A percentile compares a stretch with the other conserved stretches of the same genome.
Conservation (phyloP, 2,797 vertebrate genomes). For the Podarcis siculus region DNA sequence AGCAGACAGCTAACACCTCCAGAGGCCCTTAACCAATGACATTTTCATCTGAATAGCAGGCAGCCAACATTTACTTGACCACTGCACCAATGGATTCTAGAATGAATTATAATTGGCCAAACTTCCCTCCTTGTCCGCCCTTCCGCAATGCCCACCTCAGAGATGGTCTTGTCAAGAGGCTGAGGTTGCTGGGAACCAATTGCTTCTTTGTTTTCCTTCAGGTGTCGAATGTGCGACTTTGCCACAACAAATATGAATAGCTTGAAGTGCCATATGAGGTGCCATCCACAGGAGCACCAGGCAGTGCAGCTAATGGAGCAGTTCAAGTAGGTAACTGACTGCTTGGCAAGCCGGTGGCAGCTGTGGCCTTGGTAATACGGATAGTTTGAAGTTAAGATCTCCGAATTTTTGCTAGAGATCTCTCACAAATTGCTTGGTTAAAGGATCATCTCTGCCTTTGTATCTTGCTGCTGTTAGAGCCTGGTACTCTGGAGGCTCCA, state of each 20-base stretch:
- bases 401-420: not conserved
- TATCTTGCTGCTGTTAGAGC: not conserved
- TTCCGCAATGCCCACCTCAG: not conserved
- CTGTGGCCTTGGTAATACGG: not conserved
- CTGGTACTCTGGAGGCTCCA: not conserved
- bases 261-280: slow-evolving; percentile 90
- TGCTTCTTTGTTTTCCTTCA: slow-evolving; percentile 66
- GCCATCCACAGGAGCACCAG: slow-evolving; percentile 88
- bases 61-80: not conserved
- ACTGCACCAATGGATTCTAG: not conserved
- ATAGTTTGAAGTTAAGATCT: slow-evolving; percentile 30
- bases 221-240: slow-evolving; percentile 88
- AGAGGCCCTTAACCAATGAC: not conserved
- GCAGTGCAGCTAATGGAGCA: slow-evolving; percentile 89
- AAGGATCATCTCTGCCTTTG: not conserved
- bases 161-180: not conserved
- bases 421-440: not conserved
- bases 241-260: slow-evolving; percentile 91
- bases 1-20: not conserved
- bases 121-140: not conserved
- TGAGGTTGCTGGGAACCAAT: slow-evolving; percentile 38
- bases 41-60: not conserved
- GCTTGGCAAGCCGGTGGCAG: slow-evolving; percentile 13
- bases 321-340: slow-evolving; percentile 82
- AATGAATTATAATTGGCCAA: not conserved